Conservation (phyloP, 2,888 invertebrate genomes). For the Brenthis hecate region DNA sequence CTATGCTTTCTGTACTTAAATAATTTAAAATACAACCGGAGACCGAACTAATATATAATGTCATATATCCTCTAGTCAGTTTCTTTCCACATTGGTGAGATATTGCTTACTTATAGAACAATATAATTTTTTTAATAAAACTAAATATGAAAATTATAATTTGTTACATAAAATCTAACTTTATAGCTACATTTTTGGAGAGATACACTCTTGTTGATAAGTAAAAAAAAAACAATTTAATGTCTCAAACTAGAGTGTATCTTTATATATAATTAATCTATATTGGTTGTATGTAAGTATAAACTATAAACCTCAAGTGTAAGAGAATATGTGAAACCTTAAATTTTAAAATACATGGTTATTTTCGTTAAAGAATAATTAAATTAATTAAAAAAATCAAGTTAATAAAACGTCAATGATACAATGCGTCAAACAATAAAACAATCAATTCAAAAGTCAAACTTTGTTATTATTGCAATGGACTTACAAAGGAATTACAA, state of each 20-base stretch:
- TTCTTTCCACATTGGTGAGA: constrained; percentile 15
- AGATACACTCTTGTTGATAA: constrained; percentile 12
- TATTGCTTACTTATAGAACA: constrained; percentile 20
- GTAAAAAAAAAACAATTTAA: not conserved
- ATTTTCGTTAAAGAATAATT: not conserved
- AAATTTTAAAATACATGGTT: not conserved
- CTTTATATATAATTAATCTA: not conserved
- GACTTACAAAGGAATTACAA: not conserved
- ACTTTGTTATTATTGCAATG: not conserved
- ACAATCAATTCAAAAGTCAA: constrained; percentile 1
- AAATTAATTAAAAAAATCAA: not conserved
- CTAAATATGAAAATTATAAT: constrained; percentile 26
- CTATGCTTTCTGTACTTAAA: constrained; percentile 38
- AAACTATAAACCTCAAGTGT: not conserved
- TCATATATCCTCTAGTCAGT: constrained; percentile 14
- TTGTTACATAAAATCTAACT: constrained; percentile 19
- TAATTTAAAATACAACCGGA: constrained; percentile 29
- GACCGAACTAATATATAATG: constrained; percentile 1
- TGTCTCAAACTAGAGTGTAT: constrained; percentile 6
- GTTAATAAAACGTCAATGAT: constrained; percentile 9
- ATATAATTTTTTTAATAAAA: constrained; percentile 31
- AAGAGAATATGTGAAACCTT: not conserved
- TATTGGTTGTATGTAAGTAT: not conserved
- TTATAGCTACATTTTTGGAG: constrained; percentile 21
- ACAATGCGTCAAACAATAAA: constrained; percentile 11